Conservation (phyloP, 2,888 invertebrate species). For the Cyaniris semiargus region DNA sequence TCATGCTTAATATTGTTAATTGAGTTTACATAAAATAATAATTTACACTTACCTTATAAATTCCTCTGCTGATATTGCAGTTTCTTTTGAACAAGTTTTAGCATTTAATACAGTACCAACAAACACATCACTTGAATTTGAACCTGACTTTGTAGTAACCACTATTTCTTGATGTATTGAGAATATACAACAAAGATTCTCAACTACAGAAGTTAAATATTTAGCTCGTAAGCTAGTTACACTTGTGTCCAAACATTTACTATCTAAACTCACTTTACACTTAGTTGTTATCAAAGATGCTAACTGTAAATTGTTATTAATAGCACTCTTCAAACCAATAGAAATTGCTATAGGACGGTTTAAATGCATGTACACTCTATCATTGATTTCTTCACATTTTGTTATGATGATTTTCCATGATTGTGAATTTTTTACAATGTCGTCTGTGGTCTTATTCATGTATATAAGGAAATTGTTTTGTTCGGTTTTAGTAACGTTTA, state of each 20-base stretch:
- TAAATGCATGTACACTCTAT: conserved; percentile 77
- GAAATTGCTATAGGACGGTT: conserved; percentile 60
- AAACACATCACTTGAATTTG: conserved; percentile 52
- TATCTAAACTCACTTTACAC: conserved; percentile 50
- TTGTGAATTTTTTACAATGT: conserved; percentile 64
- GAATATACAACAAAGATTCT: conserved; percentile 55
- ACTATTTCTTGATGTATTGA: conserved; percentile 44
- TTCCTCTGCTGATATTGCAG: conserved; percentile 64
- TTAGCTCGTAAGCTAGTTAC: conserved; percentile 60
- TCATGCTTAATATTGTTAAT: neutral
- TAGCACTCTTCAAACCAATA: conserved; percentile 53
- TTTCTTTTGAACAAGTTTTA: conserved; percentile 77
- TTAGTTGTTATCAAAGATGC: conserved; percentile 44
- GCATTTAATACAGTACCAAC: conserved; percentile 83
- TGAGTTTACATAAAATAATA: neutral
- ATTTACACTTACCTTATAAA: conserved; percentile 70
- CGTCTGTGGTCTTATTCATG: conserved; percentile 55
- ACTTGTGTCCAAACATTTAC: conserved; percentile 51
- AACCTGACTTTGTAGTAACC: conserved; percentile 68
- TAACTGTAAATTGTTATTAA: conserved; percentile 50
- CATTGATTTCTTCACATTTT: conserved; percentile 61
- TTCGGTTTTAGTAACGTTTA: conserved; percentile 41
- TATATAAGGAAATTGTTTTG: conserved; percentile 51
- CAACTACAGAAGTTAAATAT: conserved; percentile 54
- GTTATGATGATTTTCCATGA: conserved; percentile 72